Base-by-base conservation (phyloP, 2,797 vertebrate genomes). In the Arrhamphus sclerolepis region DNA sequence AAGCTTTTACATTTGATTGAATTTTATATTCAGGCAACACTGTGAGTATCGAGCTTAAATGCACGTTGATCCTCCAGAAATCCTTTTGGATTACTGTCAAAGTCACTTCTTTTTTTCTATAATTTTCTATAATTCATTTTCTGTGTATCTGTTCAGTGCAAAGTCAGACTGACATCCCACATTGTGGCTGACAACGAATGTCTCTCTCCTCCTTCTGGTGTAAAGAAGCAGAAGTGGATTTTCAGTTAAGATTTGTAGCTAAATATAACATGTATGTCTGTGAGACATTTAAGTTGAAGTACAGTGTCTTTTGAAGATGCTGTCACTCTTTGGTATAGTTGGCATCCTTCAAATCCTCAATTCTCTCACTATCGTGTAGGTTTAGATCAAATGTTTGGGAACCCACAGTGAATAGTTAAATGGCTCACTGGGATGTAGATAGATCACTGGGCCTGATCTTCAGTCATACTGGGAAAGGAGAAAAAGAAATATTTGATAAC, bases 21-120 rank as follows among this genome's bases (percentile, higher is more conserved):
- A 78, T 72, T 74, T 78, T 34, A 80, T 72, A 78, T 74, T 61
- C 31, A 21, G 18, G 42, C 18, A 6, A 43, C 28, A 31, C 52
- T 42, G 62, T 48, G 70, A 66, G 70, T 78, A 63, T 56, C n/a
- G 2, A 70, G 71, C 67, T 65, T 48, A 77, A 81, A 83, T 70
- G 67, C 77, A 70, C 71, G 65, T 66, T 65, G 80, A 87, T 85
- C 78, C 81, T 75, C 17, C 41, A 66, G 68, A 87, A 84, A 85
- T 85, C 84, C 80, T 49, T 61, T 70, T 0, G 41, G 79, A 87
- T 87, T 83, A 88, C 66, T 55, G 82, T 87, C 87, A 87, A 81
- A 83, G 82, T 88, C 83, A 74, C 69, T 71, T 75, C 81, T 79
- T 68, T 71, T 75, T 82, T 79, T 68, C 69, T 56, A 70, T 82